phyloP scores from a whole-genome alignment of 1,140 invertebrate genomes.

The Bombus difficillimus region DNA sequence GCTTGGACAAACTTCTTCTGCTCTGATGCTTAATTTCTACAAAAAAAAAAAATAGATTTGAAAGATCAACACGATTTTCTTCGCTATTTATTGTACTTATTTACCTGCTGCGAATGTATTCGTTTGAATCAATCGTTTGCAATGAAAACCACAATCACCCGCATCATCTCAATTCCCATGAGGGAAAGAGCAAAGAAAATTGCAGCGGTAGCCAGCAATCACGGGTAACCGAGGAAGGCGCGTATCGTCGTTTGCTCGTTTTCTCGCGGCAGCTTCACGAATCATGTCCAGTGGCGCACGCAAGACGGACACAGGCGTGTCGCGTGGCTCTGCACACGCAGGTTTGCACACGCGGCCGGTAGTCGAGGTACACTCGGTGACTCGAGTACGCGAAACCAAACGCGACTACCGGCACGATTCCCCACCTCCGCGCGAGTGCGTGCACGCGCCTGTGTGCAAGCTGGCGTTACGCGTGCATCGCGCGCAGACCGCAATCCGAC shows the following conservation, averaged over 20 bases:
- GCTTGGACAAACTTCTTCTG: background rate
- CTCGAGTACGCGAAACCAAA: constrained; percentile 42
- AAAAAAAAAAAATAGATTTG: too few relatives aligned
- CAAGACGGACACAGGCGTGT: constrained; percentile 22
- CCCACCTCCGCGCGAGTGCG: background rate
- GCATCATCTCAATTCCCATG: background rate
- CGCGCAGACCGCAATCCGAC: constrained; percentile 74
- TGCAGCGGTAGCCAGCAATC: background rate
- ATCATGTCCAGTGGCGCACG: constrained; percentile 22
- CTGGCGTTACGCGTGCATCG: constrained; percentile 62
- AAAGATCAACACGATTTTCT: too few relatives aligned
- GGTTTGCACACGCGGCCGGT: background rate
- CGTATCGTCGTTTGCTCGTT: constrained; percentile 17
- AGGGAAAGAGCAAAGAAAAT: background rate
- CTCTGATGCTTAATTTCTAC: background rate
- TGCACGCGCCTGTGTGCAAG: constrained; percentile 14
- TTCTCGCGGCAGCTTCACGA: constrained; percentile 23
- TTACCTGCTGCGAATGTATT: too few relatives aligned
- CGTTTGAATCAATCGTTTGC: background rate
- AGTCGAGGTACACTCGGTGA: background rate
- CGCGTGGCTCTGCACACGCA: constrained; percentile 18
- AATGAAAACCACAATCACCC: background rate
- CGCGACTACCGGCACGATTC: background rate
- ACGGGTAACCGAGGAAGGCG: background rate
- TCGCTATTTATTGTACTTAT: too few relatives aligned